Conservation (phyloP, 2,113 vertebrate genomes). For the Pseudonaja textilis region DNA sequence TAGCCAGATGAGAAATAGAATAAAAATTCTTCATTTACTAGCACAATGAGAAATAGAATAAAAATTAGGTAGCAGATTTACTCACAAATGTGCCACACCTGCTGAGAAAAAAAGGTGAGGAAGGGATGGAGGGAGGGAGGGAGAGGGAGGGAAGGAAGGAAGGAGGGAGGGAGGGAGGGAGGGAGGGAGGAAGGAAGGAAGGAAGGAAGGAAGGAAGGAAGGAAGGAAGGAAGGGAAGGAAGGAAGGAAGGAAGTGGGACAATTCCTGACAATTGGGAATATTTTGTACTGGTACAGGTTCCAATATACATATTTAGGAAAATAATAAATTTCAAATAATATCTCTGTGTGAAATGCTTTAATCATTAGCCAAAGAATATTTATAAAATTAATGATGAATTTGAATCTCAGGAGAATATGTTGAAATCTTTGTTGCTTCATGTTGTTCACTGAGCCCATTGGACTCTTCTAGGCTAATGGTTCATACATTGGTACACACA, state of each 20-base stretch:
- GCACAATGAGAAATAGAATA: slow-evolving; percentile 7
- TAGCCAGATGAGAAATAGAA: slow-evolving; percentile 11
- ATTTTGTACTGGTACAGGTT: not conserved
- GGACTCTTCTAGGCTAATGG: not conserved
- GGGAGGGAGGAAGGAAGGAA: not conserved
- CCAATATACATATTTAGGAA: not conserved
- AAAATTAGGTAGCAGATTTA: not conserved
- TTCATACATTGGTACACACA: not conserved
- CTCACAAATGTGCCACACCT: not conserved
- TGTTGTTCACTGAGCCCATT: not conserved
- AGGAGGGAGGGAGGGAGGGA: not conserved
- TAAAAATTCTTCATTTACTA: not conserved
- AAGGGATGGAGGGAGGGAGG: not conserved
- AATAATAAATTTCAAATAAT: not conserved
- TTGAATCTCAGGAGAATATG: not conserved
- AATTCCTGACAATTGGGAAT: not conserved
- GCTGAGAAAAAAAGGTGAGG: not conserved
- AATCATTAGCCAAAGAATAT: not conserved
- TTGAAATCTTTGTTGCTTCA: not conserved
- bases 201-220: too few relatives aligned
- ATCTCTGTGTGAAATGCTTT: not conserved
- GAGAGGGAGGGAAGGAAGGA: too few relatives aligned
- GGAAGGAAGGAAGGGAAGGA: too few relatives aligned
- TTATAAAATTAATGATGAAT: not conserved
- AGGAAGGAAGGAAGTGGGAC: too few relatives aligned